Conservation (phyloP, 2,113 vertebrate species). For the Oostethus manadensis region DNA sequence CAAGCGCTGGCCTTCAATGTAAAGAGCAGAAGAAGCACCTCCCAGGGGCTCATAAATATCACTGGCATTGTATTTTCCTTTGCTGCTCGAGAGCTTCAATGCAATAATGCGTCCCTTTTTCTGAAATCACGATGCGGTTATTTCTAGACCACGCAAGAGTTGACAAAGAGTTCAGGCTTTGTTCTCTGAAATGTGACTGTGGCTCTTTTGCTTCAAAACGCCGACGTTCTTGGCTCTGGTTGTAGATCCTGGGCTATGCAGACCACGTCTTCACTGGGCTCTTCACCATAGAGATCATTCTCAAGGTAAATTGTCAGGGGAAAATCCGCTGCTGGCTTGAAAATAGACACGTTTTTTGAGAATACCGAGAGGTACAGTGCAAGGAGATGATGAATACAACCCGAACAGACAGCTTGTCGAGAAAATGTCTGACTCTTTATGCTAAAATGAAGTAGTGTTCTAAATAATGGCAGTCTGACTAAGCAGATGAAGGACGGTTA, state of each 20-base stretch:
- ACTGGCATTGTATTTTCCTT: constrained; percentile 26
- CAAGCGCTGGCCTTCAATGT: constrained; percentile 8
- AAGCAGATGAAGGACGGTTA: too few species aligned
- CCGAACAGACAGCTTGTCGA: too few species aligned
- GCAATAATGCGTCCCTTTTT: constrained; percentile 19
- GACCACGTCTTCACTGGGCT: constrained; percentile 99
- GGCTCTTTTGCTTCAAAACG: neutral
- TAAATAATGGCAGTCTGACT: too few species aligned
- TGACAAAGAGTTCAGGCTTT: neutral
- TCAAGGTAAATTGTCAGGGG: constrained; percentile 78
- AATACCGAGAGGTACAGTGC: too few species aligned
- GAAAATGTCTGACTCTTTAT: too few species aligned
- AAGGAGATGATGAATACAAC: too few species aligned
- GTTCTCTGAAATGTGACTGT: neutral
- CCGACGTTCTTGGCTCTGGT: constrained; percentile 21
- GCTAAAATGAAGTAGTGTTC: too few species aligned
- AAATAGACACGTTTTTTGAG: too few species aligned
- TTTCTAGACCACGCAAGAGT: neutral
- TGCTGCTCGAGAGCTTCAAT: constrained; percentile 15
- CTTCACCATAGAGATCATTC: constrained; percentile 99
- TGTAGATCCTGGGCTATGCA: constrained; percentile 97
- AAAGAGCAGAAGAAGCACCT: constrained; percentile 11
- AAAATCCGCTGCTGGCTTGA: too few species aligned
- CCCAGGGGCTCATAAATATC: constrained; percentile 11
- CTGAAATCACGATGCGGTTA: constrained; percentile 6